phyloP scores from a whole-genome alignment of 2,888 invertebrate species.

The Megaustenia siamemsis region DNA sequence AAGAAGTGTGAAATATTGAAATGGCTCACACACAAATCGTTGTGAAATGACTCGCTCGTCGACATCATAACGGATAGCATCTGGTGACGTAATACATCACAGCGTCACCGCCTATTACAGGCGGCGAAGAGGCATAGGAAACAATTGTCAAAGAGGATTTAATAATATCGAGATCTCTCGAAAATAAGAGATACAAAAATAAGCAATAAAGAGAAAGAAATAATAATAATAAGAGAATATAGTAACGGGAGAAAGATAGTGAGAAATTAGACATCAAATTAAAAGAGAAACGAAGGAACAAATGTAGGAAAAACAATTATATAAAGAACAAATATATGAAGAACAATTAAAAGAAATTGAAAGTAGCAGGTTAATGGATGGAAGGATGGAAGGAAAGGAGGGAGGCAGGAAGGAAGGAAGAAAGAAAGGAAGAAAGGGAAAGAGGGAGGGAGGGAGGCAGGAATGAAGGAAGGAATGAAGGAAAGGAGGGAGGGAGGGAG shows the following conservation, averaged over 20 bases:
- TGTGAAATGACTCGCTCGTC: too few species aligned
- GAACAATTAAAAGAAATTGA: neutral
- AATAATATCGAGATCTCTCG: too few species aligned
- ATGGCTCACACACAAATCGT: too few species aligned
- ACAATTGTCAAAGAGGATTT: too few species aligned
- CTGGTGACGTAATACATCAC: too few species aligned
- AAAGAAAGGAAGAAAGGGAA: neutral
- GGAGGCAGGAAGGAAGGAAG: neutral
- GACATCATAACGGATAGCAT: too few species aligned
- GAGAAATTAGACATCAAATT: neutral
- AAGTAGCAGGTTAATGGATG: neutral
- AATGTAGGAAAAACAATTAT: neutral
- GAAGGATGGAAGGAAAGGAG: neutral
- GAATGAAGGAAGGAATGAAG: neutral
- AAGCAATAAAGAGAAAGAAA: too few species aligned
- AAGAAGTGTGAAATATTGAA: too few species aligned
- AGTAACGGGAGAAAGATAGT: neutral
- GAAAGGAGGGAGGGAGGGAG: slow-evolving; percentile 23
- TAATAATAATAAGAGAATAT: too few species aligned
- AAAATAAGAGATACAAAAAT: too few species aligned
- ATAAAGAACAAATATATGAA: neutral
- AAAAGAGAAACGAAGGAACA: neutral
- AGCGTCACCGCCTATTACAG: too few species aligned
- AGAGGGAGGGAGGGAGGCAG: neutral
- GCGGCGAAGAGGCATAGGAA: too few species aligned